Evolutionary conservation across 1,140 invertebrate species (phyloP).

Genomic region (Eulimnadia texana): DNA sequence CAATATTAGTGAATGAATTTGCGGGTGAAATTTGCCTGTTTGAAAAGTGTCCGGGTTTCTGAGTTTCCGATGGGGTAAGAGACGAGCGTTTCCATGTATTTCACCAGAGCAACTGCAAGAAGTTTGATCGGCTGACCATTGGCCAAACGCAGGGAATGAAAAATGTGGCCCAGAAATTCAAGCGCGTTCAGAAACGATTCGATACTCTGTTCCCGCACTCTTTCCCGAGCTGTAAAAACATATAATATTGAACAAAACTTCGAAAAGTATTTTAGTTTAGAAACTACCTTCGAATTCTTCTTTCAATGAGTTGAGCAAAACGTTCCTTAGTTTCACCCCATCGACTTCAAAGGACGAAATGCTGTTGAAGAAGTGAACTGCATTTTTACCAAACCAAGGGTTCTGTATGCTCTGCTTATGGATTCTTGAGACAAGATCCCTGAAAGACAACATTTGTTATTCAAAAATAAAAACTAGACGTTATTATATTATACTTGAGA

Average conservation of each 20-base stretch:
- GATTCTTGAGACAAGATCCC: not conserved
- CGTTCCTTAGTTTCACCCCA: not conserved
- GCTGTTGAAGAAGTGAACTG: not conserved
- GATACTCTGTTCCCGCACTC: not conserved
- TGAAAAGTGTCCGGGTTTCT: not conserved
- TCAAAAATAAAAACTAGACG: not conserved
- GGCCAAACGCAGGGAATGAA: not conserved
- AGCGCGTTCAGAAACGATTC: not conserved
- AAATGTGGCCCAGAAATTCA: not conserved
- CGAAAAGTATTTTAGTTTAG: not conserved
- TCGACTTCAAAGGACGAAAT: not conserved
- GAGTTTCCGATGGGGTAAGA: not conserved
- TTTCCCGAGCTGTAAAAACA: not conserved
- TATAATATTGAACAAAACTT: not conserved
- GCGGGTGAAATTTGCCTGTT: not conserved
- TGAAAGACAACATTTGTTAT: not conserved
- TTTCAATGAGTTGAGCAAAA: not conserved
- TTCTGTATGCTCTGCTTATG: not conserved
- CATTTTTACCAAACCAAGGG: not conserved
- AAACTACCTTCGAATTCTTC: not conserved
- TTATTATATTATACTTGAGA: not conserved
- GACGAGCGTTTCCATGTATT: not conserved
- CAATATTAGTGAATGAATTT: not conserved
- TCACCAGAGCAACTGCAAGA: not conserved
- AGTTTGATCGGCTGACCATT: not conserved